Percentiles rank a stretch among this genome's conserved stretches.
Conservation (phyloP, 2,797 vertebrate species). For the Phoxinus dragarum region DNA sequence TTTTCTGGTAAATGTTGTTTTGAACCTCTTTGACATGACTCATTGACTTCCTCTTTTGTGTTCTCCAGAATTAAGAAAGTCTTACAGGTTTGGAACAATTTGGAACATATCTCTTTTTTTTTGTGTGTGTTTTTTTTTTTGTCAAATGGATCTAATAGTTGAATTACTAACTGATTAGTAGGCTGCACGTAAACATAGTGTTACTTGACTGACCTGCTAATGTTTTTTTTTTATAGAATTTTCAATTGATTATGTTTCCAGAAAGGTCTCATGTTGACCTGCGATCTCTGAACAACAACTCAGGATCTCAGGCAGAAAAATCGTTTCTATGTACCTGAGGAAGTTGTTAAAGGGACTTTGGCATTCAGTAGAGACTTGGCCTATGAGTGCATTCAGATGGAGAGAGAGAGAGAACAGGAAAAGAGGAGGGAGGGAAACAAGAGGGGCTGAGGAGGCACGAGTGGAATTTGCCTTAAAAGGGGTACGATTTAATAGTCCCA, state of each 20-base stretch:
- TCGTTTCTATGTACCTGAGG: slow-evolving; percentile 35
- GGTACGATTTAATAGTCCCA: slow-evolving; percentile 52
- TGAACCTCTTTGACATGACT: background rate
- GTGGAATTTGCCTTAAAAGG: slow-evolving; percentile 62
- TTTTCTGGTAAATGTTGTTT: background rate
- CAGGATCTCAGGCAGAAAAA: background rate
- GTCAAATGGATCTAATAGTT: background rate
- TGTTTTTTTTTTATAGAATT: background rate
- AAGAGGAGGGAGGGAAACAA: slow-evolving; percentile 47
- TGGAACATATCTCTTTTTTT: background rate
- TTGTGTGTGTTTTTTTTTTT: background rate
- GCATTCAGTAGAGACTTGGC: background rate
- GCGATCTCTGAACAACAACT: background rate
- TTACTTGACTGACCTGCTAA: background rate
- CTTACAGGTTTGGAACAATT: background rate
- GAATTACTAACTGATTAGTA: background rate
- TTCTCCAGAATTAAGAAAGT: background rate
- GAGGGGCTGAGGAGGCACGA: slow-evolving; percentile 52
- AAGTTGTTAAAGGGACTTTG: slow-evolving; percentile 30
- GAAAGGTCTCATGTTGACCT: background rate
- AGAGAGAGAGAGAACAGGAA: slow-evolving; percentile 40
- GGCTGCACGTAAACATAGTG: background rate
- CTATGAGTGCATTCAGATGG: slow-evolving; percentile 1
- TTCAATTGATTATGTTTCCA: background rate
- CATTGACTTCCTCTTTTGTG: background rate